Evolutionary conservation across 2,888 invertebrate species (phyloP).

Genomic region (Aricia artaxerxes): DNA sequence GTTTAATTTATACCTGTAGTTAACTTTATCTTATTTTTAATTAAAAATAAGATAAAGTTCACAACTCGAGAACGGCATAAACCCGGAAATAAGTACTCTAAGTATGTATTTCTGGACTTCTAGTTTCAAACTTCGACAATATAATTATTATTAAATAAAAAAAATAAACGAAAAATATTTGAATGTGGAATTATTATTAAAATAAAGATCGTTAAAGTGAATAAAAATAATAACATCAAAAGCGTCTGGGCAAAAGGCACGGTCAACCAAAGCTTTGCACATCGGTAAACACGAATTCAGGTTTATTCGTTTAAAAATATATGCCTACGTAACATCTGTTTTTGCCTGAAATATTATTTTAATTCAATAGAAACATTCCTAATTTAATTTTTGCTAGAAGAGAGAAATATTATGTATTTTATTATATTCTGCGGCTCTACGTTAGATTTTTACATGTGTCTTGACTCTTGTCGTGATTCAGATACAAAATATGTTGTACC

Average conservation of each 20-base stretch:
- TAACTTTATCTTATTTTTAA: conserved; percentile 1
- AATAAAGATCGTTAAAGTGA: not conserved
- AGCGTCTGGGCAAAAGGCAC: not conserved
- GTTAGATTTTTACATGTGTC: too few species aligned
- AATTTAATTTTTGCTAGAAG: not conserved
- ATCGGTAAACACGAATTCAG: conserved; percentile 11
- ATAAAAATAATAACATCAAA: not conserved
- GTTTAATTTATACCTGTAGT: conserved; percentile 25
- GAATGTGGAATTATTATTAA: not conserved
- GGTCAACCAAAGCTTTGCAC: conserved; percentile 13
- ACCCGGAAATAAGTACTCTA: not conserved
- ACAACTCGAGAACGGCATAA: not conserved
- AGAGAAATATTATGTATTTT: too few species aligned
- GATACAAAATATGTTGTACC: too few species aligned
- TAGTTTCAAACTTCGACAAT: not conserved
- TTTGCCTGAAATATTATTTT: conserved; percentile 13
- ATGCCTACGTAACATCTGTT: not conserved
- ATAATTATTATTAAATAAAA: not conserved
- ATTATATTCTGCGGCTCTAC: too few species aligned
- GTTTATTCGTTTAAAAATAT: not conserved
- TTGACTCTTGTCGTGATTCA: too few species aligned
- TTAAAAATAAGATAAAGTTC: too few species aligned
- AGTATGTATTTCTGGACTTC: not conserved
- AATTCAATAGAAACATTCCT: not conserved
- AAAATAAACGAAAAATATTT: not conserved